phyloP scores from a whole-genome alignment of 2,797 vertebrate genomes.

The Pipistrellus kuhlii region DNA sequence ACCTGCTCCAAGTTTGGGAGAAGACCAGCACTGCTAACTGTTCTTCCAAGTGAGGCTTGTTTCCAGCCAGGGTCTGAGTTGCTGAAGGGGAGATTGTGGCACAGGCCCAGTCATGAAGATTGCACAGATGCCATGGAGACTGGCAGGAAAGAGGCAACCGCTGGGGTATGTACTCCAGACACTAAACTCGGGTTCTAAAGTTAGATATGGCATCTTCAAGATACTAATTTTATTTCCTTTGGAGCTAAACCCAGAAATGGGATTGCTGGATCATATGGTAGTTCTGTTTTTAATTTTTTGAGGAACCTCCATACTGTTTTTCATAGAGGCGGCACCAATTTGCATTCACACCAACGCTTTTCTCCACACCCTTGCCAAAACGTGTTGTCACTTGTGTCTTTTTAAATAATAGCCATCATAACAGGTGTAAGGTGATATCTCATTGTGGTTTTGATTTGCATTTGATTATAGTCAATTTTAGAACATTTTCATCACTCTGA shows the following conservation, averaged over 20 bases:
- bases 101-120: neutral
- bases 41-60: neutral
- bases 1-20: neutral
- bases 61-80: neutral
- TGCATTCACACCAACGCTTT: neutral
- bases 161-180: neutral
- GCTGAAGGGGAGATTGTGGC: neutral
- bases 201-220: neutral
- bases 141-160: neutral
- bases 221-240: neutral
- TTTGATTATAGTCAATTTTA: slow-evolving; percentile 1
- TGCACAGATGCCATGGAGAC: neutral
- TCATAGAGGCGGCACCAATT: neutral
- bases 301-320: neutral
- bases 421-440: neutral
- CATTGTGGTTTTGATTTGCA: neutral
- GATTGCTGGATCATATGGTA: neutral
- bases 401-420: neutral
- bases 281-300: neutral
- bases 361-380: neutral
- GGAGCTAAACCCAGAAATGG: neutral
- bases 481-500: neutral
- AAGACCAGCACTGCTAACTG: neutral
- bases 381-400: neutral
- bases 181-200: neutral